Evolutionary conservation across 2,113 vertebrate species (phyloP), one percentile per base, ranked within the genome.

Genomic region (Etia nguti): DNA sequence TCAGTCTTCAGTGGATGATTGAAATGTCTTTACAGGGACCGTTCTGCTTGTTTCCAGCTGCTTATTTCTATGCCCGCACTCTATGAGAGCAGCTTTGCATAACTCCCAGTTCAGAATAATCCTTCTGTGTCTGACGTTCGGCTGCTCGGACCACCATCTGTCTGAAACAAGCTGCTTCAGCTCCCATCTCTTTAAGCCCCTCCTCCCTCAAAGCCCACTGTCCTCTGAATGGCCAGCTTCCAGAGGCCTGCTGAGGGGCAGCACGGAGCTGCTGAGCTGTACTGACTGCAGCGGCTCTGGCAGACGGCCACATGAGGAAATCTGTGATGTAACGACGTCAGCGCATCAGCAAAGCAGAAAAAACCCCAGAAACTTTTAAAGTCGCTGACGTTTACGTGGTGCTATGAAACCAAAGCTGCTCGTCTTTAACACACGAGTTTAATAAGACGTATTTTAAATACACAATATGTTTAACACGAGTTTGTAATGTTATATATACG

Each of bases 201-300:
- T 24, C 41, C 68, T 73, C 22, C 38, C 68, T 18, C 4, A 18
- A 73, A 48, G 68, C 68, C 41, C 15, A 4, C 41, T 2, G 12
- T 18, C 68, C 24, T 75, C 41, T 75, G 68, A 73, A 9, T 73
- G 41, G n/a, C 22, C 68, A 46, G 22, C 68, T 73, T 73, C 68
- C 8, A 16, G 38, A 18, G 22, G 65, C 22, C 13, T 2, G 38
- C 34, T 46, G 65, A 73, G 38, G 38, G 41, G 68, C 41, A 10
- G 41, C 68, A 73, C 5, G 9, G 38, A 70, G 36, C n/a, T 10
- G n/a, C 8, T 43, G 38, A 70, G 38, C n/a, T 24, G 3, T 4
- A 0, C 41, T 26, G 22, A 26, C 29, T 4, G 16, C 6, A 7
- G 57, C 2, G 4, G 55, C 22, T 57, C 22, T 26, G 22, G 54